These are phyloP conservation scores for Patella depressa DNA, from an alignment of 2,888 invertebrate genomes.

Conservation along the genomic window DNA sequence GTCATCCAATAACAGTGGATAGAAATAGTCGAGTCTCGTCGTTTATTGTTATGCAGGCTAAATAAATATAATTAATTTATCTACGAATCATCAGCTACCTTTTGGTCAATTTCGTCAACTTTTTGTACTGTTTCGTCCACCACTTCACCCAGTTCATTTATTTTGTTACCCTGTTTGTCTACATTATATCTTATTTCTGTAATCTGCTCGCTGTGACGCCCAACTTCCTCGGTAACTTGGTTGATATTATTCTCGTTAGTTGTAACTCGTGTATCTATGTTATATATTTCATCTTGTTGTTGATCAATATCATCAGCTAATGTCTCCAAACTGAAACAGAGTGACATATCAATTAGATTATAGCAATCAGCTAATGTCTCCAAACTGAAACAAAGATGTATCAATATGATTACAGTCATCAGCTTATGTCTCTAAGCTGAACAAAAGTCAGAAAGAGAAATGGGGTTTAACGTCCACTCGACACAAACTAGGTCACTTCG, in stretches of 20 bases:
- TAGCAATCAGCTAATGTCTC: too few species aligned
- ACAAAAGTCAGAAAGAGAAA: neutral
- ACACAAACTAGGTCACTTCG: too few species aligned
- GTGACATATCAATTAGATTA: too few species aligned
- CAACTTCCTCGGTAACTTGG: conserved; percentile 47
- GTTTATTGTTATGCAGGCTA: too few species aligned
- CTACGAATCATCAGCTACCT: conserved; percentile 40
- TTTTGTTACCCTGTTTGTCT: conserved; percentile 37
- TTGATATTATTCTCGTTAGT: neutral
- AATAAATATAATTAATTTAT: too few species aligned
- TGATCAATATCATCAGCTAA: neutral
- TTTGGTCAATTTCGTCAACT: conserved; percentile 31
- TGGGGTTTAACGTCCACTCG: too few species aligned
- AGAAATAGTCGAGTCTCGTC: too few species aligned
- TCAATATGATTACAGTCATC: too few species aligned
- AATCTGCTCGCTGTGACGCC: conserved; percentile 36
- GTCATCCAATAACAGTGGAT: too few species aligned
- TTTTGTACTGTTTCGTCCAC: conserved; percentile 57
- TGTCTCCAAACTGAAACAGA: neutral
- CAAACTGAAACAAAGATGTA: too few species aligned
- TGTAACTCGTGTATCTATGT: neutral
- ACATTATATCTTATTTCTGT: neutral
- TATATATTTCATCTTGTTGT: neutral
- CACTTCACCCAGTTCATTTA: conserved; percentile 48
- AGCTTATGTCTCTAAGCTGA: neutral